Conservation (phyloP, 1,140 invertebrate genomes). For the Tetragnatha versicolor region DNA sequence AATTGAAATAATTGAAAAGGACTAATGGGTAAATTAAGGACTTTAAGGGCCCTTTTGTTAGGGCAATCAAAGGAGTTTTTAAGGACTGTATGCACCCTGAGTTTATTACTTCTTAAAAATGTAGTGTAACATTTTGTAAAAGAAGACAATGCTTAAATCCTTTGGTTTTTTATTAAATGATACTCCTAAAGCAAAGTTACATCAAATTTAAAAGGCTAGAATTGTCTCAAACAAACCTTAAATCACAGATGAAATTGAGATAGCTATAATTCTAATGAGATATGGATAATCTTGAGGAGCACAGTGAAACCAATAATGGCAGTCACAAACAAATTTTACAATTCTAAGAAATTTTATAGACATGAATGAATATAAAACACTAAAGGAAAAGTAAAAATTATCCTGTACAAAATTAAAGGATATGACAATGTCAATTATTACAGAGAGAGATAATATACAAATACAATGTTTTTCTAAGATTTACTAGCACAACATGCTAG, state of each 20-base stretch:
- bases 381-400: conserved; percentile 35
- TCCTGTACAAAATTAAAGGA: conserved; percentile 33
- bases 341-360: background rate
- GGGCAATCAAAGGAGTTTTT: no score
- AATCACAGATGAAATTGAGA: background rate
- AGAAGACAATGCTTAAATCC: background rate
- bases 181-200: conserved; percentile 28
- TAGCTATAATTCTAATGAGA: background rate
- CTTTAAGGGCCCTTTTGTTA: no score
- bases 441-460: background rate
- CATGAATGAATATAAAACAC: conserved; percentile 24
- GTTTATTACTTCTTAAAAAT: no score
- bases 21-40: no score
- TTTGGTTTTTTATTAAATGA: conserved; percentile 27
- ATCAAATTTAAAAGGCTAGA: conserved; percentile 22
- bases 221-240: conserved; percentile 22
- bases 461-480: conserved; percentile 20
- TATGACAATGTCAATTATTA: conserved; percentile 16
- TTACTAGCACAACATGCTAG: conserved; percentile 24
- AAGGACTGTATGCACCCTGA: no score
- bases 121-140: background rate
- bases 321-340: background rate
- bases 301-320: background rate
- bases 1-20: no score
- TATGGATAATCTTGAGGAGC: background rate